Base-by-base conservation (phyloP, 2,797 vertebrate species). In the Bryconaethiops microstoma region DNA sequence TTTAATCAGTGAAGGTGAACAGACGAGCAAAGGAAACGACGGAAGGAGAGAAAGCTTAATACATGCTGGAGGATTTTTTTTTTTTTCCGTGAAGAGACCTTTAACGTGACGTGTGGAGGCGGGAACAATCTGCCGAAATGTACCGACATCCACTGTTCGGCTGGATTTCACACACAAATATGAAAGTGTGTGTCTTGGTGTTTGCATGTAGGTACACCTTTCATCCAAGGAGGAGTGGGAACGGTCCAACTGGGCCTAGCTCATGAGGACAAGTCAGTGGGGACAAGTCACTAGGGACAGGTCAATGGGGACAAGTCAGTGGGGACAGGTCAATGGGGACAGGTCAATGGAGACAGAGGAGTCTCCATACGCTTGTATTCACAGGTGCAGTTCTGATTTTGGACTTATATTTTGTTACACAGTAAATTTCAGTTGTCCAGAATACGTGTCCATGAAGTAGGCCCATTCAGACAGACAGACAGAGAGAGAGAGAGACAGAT, bases 1-100 rank as follows among this genome's bases (percentile, higher is more conserved):
- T 19, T 29, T 23, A 74, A 57, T 40, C 50, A 19, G 70, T 19
- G 21, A 7, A 35, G 82, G 74, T 55, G 85, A 86, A 78, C 55
- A 75, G 80, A 87, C 81, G 86, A 65, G 79, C 74, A 80, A 74
- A 45, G n/a, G 39, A 74, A 69, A 57, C 48, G 35, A 42, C 69
- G 67, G 12, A 40, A 72, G 76, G 55, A 59, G 4, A 42, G 8
- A 54, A 78, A 40, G 67, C 39, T 70, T 39, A 70, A 83, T 69
- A 72, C 40, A 65, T 7, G 42, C 42, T 70, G 42, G 8, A 21
- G 42, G 5, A 7, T 6, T 50, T 71, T 71, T 17, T 73, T 9
- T 13, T 55, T 23, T 25, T 55, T 19, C 23, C 57, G 71, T 40
- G 71, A 29, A n/a, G 54, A 54, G 50, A 48, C 67, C 67, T 69